Base-by-base conservation (phyloP, 2,797 vertebrate species). In the Chloroceryle inda region DNA sequence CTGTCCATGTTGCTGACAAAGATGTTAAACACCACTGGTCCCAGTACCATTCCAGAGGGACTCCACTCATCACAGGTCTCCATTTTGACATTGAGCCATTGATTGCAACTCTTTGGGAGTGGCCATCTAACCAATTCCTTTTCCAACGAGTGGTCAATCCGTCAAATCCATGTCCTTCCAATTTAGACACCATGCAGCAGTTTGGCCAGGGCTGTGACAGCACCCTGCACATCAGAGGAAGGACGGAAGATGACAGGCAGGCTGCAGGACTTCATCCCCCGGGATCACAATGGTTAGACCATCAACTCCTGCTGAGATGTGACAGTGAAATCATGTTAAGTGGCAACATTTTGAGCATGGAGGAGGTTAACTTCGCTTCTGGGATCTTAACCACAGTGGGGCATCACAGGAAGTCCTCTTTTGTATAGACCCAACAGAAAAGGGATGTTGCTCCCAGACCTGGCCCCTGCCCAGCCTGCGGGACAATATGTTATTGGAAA, bases 311-410 rank as follows among this genome's bases (percentile, higher is more conserved):
- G 13, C 53, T 63, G 42, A 47, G 50, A n/a, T 7, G 56, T 7
- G 56, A 20, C 0, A 1, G 23, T 55, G 62, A 29, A 73, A 44
- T 0, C 47, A 33, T 4, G 12, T n/a, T 40, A 50, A 27, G 23
- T 22, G 59, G 19, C 29, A 64, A 27, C 0, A 0, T 3, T 47
- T 5, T 50, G 77, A 50, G 26, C 1, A 0, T 8, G 26, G 45
- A 58, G 37, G 38, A 44, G 15, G 13, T 58, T 23, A 38, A 44
- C 35, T 71, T 37, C 52, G 20, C 40, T 22, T 6, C 56, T 62
- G 59, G 44, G 53, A 15, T 58, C 35, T 37, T 75, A 42, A 23
- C 18, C 53, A 29, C 47, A 23, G 44, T 35, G 18, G 50, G 20
- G 26, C 40, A 45, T 18, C 33, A 27, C 61, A 68, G 37, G 50